Evolutionary conservation across 2,113 vertebrate genomes (phyloP).

Genomic region (Oplegnathus fasciatus): DNA sequence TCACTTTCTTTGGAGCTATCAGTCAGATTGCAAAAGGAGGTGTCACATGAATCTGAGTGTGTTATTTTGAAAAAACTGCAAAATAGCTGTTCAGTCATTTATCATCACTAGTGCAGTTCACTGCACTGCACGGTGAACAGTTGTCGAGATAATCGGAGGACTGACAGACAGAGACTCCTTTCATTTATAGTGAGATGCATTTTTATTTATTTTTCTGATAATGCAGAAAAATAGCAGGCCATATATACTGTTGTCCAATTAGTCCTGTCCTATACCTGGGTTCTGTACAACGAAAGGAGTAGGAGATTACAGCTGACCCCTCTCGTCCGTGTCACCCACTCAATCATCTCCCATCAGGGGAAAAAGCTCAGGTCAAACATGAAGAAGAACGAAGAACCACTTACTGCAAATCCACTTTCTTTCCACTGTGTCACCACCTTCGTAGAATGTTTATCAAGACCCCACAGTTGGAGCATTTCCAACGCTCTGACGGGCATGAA

Average conservation of each 20-base stretch:
- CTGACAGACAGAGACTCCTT: no score
- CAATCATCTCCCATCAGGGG: slow-evolving; percentile 33
- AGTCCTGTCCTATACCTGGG: not conserved
- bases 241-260: not conserved
- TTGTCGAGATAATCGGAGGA: no score
- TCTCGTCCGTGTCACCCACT: not conserved
- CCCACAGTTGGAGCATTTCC: no score
- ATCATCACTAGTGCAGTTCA: no score
- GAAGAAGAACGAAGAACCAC: slow-evolving; percentile 10
- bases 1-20: not conserved
- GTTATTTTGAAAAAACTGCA: not conserved
- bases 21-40: not conserved
- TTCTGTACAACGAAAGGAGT: slow-evolving; percentile 4
- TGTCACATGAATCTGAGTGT: not conserved
- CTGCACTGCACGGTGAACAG: no score
- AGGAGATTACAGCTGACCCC: slow-evolving; percentile 28
- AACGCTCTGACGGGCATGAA: no score
- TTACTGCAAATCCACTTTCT: slow-evolving; percentile 29
- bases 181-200: no score
- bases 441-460: not conserved
- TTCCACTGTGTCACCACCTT: slow-evolving; percentile 6
- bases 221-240: not conserved
- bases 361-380: slow-evolving; percentile 30
- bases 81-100: not conserved
- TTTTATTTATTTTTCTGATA: not conserved